Evolutionary conservation across 2,113 vertebrate species (phyloP).

Genomic region (Urocolius indicus): DNA sequence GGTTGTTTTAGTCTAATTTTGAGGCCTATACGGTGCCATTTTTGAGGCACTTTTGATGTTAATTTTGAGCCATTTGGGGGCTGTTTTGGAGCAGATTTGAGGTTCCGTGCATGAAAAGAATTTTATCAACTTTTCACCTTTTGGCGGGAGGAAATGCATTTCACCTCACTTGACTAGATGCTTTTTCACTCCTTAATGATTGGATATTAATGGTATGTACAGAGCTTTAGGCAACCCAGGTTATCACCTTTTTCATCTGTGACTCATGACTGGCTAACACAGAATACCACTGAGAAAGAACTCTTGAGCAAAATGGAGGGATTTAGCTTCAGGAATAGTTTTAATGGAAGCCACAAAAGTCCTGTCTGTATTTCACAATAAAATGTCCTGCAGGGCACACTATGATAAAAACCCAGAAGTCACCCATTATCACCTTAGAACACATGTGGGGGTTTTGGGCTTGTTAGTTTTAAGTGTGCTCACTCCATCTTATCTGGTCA

Average conservation of each 20-base stretch:
- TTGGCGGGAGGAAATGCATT: neutral
- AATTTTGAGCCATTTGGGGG: too few relatives aligned
- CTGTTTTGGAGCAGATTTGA: neutral
- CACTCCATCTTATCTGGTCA: neutral
- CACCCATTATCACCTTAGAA: neutral
- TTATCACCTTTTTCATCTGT: neutral
- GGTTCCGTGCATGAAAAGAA: neutral
- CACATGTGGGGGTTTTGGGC: neutral
- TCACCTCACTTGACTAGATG: neutral
- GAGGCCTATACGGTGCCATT: too few relatives aligned
- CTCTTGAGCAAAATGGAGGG: neutral
- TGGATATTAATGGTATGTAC: neutral
- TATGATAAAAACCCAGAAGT: neutral
- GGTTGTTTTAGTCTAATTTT: too few relatives aligned
- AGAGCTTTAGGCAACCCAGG: neutral
- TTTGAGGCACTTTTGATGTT: too few relatives aligned
- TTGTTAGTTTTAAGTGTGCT: neutral
- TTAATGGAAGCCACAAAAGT: neutral
- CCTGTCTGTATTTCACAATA: neutral
- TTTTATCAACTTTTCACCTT: constrained; percentile 11
- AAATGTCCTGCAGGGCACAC: neutral
- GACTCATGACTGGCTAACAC: neutral
- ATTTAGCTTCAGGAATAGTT: neutral
- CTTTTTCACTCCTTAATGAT: neutral
- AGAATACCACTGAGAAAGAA: neutral